Conservation (phyloP, 2,797 vertebrate species). For the Ctenosaura bakeri region DNA sequence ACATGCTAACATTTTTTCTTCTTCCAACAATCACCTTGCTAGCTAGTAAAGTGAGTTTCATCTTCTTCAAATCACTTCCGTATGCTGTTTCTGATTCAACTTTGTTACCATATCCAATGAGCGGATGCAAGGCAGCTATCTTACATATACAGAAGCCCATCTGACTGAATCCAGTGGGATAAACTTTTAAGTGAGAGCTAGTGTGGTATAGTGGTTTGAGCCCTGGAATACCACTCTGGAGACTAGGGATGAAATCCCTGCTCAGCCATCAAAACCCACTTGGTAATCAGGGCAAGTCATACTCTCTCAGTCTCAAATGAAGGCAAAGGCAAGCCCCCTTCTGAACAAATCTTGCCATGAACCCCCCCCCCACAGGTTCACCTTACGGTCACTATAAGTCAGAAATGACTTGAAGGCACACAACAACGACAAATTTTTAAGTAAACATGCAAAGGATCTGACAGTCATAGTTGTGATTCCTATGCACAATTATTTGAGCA, state of each 20-base stretch:
- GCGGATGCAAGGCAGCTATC: not conserved
- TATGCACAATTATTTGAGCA: not conserved
- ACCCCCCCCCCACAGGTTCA: no score
- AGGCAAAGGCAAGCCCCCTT: no score
- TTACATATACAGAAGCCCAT: not conserved
- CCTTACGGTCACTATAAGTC: no score
- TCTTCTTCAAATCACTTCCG: not conserved
- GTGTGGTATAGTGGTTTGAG: no score
- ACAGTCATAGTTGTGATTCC: not conserved
- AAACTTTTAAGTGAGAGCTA: not conserved
- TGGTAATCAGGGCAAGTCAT: no score
- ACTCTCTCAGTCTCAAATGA: no score
- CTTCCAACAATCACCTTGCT: not conserved
- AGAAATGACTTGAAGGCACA: no score
- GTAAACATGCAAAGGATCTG: not conserved
- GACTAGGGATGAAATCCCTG: no score
- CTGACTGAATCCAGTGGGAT: not conserved
- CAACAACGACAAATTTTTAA: not conserved
- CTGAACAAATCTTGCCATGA: no score
- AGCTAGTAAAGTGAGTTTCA: not conserved
- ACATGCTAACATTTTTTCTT: not conserved
- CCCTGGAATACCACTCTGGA: no score
- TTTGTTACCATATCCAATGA: conserved; percentile 1
- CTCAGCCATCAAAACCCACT: no score
- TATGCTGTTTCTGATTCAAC: not conserved